phyloP scores from a whole-genome alignment of 2,797 vertebrate genomes.

The Phrynocephalus vlangalii region DNA sequence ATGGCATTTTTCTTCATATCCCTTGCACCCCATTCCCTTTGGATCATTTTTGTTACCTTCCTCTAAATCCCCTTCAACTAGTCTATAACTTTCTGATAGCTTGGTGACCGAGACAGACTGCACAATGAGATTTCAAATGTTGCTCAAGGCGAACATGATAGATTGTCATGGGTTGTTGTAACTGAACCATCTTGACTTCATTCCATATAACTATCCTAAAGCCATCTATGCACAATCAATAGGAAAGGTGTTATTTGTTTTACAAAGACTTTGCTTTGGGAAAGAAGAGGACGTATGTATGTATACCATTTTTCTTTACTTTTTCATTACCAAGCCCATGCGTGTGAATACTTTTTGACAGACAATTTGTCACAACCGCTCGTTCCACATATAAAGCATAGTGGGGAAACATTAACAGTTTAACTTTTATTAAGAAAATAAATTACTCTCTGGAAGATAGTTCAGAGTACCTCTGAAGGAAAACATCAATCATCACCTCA shows the following conservation, averaged over 20 bases:
- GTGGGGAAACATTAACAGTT: constrained; percentile 48
- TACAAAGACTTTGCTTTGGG: neutral
- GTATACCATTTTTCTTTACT: neutral
- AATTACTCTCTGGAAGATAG: constrained; percentile 56
- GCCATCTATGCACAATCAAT: neutral
- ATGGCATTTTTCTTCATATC: neutral
- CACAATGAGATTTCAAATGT: constrained; percentile 32
- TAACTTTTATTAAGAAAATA: constrained; percentile 72
- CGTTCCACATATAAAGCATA: constrained; percentile 41
- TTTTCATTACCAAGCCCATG: constrained; percentile 20
- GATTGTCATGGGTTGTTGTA: constrained; percentile 13
- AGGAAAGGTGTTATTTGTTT: constrained; percentile 21
- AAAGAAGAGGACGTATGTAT: neutral
- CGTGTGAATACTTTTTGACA: constrained; percentile 55
- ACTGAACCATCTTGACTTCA: neutral
- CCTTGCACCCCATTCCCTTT: neutral
- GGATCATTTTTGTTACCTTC: neutral
- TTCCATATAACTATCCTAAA: constrained; percentile 1
- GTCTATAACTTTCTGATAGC: neutral
- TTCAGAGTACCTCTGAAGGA: constrained; percentile 62
- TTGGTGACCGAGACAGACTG: constrained; percentile 16
- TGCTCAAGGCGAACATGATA: neutral
- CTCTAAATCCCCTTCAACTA: neutral
- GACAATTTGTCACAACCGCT: constrained; percentile 59
- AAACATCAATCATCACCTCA: constrained; percentile 66